phyloP scores from a whole-genome alignment of 1,140 invertebrate genomes.

The Tigriopus japonicus region DNA sequence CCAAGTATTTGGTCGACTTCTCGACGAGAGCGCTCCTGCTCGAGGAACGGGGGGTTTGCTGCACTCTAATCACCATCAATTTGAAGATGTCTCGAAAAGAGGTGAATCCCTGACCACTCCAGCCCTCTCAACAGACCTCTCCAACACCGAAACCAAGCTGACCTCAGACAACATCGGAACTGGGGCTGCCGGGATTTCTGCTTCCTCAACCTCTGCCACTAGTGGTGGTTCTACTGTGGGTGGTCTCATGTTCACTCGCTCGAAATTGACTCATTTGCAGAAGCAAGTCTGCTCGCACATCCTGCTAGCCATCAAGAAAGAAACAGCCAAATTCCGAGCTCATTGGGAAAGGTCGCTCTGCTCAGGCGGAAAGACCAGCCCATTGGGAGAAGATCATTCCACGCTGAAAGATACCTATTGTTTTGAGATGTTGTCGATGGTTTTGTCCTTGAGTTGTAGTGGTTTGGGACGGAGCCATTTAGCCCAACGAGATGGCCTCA shows the following conservation, averaged over 20 bases:
- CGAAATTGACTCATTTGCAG: slow-evolving; percentile 79
- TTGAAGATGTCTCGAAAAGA: no score
- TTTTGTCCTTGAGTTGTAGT: slow-evolving; percentile 75
- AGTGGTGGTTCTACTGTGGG: slow-evolving; percentile 63
- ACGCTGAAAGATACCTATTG: slow-evolving; percentile 66
- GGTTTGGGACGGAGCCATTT: slow-evolving; percentile 70
- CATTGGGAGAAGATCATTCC: slow-evolving; percentile 22
- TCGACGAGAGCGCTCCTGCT: neutral
- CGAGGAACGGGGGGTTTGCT: no score
- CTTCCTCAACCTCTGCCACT: neutral
- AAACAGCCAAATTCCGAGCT: slow-evolving; percentile 58
- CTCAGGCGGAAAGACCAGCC: slow-evolving; percentile 20
- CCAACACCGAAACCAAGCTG: neutral
- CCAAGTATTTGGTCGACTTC: slow-evolving; percentile 35
- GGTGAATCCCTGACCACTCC: neutral
- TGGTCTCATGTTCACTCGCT: slow-evolving; percentile 81
- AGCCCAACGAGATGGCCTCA: slow-evolving; percentile 61
- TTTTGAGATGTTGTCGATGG: slow-evolving; percentile 93
- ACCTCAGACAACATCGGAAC: slow-evolving; percentile 30
- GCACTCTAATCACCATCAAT: no score
- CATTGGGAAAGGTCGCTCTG: slow-evolving; percentile 52
- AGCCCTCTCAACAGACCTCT: neutral
- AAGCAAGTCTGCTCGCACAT: slow-evolving; percentile 87
- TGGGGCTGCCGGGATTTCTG: slow-evolving; percentile 16
- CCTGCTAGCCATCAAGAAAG: slow-evolving; percentile 73